Evolutionary conservation across 2,888 invertebrate genomes (phyloP), one percentile per base, ranked within the genome.

Genomic region (Drosophila nr. perissopoda): DNA sequence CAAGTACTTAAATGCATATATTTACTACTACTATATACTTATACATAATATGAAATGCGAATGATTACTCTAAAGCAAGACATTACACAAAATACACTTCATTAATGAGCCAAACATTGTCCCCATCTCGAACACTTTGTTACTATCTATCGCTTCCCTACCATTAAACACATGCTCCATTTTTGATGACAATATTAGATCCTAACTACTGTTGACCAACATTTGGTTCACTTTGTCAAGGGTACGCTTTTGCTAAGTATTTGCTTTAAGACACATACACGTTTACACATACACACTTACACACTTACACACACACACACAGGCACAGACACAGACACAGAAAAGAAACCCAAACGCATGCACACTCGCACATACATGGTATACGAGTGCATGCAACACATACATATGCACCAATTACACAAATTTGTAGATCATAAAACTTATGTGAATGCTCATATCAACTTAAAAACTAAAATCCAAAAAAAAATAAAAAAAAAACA

Each of bases 371-470:
- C 56, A 52, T 59, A 52, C 40, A 70, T 27, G 18, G 21, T 25
- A 36, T 18, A 5, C 52, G 33, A 54, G 31, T 52, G 21, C n/a
- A 33, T 52, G n/a, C 34, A 48, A 58, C 2, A 61, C 49, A 56
- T 51, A 67, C 48, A 62, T 33, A 58, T 13, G 27, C 29, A 58
- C 52, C 16, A 16, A n/a, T 52, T 25, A 21, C 33, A 49, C 48
- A 42, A 65, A 62, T 72, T 75, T 71, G 60, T 52, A 76, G 31
- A 66, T 72, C 57, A 80, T 59, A 71, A 77, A 66, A 56, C 61
- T 82, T 80, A 85, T 85, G 90, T 90, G 81, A 87, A 79, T 80
- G 89, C 88, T 89, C 90, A 87, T 90, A 87, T 87, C 90, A 87
- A 90, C 63, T 73, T 69, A 59, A 69, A 54, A 67, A 61, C 21